Percentiles rank a stretch among this genome's conserved stretches.
phyloP scores from a whole-genome alignment of 2,113 vertebrate genomes.

The Taxidea taxus region DNA sequence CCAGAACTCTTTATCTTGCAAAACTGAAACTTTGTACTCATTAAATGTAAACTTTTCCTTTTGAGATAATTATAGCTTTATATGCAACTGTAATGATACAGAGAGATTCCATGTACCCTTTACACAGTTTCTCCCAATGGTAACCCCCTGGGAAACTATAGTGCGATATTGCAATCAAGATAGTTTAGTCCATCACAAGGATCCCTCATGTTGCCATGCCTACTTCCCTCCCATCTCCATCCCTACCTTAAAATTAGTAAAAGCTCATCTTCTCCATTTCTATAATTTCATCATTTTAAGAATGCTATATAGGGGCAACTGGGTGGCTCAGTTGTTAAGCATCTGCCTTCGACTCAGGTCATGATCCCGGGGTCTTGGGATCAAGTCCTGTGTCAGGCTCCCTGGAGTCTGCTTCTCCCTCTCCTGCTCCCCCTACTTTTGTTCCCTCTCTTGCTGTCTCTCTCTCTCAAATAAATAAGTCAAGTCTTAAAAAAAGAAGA shows the following conservation, averaged over 20 bases:
- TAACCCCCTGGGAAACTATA: background rate
- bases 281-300: background rate
- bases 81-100: background rate
- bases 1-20: background rate
- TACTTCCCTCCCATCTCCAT: background rate
- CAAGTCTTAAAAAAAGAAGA: no score
- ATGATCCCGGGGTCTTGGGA: no score
- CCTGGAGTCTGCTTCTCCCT: no score
- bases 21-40: background rate
- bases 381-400: no score
- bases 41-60: background rate
- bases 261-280: background rate
- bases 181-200: background rate
- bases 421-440: no score
- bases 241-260: background rate
- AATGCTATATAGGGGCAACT: background rate
- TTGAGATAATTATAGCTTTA: background rate
- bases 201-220: background rate
- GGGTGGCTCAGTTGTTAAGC: no score
- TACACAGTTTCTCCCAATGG: background rate
- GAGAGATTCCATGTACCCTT: background rate
- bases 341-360: no score
- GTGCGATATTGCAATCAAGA: background rate
- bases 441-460: no score
- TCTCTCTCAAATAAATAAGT: no score